Percentiles rank a stretch among this genome's conserved stretches.
These are phyloP conservation scores for Apeltes quadracus DNA, from an alignment of 2,113 vertebrate species.

Conservation along the genomic window DNA sequence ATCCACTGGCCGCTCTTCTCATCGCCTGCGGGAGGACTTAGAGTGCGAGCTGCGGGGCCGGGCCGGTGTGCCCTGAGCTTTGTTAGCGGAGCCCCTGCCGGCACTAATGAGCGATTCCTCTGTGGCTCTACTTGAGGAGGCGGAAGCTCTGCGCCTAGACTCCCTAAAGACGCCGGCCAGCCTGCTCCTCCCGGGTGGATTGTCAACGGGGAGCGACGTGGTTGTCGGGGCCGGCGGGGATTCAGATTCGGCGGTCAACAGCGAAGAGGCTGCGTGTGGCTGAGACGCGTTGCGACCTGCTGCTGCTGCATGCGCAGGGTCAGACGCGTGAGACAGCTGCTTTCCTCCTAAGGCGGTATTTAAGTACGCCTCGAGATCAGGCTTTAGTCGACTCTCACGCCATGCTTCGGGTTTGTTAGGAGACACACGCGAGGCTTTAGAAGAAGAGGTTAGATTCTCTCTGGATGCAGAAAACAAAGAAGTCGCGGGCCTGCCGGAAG, in stretches of 20 bases:
- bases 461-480: conserved; percentile 49
- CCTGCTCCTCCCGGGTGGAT: conserved; percentile 29
- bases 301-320: conserved; percentile 45
- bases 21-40: conserved; percentile 53
- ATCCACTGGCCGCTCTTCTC: background rate
- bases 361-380: conserved; percentile 32
- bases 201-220: conserved; percentile 22
- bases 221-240: conserved; percentile 15
- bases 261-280: conserved; percentile 13
- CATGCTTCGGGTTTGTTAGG: conserved; percentile 55
- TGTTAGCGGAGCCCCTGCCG: conserved; percentile 33
- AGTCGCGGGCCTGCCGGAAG: conserved; percentile 37
- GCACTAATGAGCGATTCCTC: conserved; percentile 46
- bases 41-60: conserved; percentile 59
- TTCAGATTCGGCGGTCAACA: conserved; percentile 29
- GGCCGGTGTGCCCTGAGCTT: conserved; percentile 35
- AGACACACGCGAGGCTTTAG: conserved; percentile 42
- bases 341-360: conserved; percentile 67
- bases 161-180: conserved; percentile 52
- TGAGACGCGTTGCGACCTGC: conserved; percentile 19
- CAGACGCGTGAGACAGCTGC: conserved; percentile 33
- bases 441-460: conserved; percentile 61
- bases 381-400: conserved; percentile 42
- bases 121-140: conserved; percentile 32
- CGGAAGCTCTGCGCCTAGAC: conserved; percentile 45